Evolutionary conservation across 2,797 vertebrate genomes (phyloP), one percentile per base, ranked within the genome.

Genomic region (Lates japonicus): DNA sequence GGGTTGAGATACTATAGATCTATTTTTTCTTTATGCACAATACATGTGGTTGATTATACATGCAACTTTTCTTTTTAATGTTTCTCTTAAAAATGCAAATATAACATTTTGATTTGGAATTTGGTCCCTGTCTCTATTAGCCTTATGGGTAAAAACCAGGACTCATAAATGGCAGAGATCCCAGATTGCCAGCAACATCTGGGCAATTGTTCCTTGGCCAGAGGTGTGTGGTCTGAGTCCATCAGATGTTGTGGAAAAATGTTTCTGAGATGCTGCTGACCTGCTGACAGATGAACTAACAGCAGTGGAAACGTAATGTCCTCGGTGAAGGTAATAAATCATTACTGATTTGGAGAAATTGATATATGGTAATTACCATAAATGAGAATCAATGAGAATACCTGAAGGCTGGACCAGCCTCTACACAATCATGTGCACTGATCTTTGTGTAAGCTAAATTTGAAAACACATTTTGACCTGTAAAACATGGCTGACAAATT

Each of bases 321-420:
- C 46, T 48, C 17, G 20, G 31, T 59, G 16, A 4, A 70, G 33
- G 35, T 33, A 57, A 61, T 77, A 74, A 57, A 44, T 81, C 25
- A 66, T 70, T 70, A 57, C 12, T 84, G 31, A 81, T 74, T 57
- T 68, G 12, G 41, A 71, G 51, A 59, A 76, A 76, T n/a, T 41
- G 48, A 84, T 74, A 49, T 25, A 39, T 49, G 52, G 20, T 42
- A n/a, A 68, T 73, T 59, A 59, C 52, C 44, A 67, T 67, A 60
- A 68, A 41, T 68, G 64, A 63, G 44, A 62, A 35, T 59, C 9
- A 29, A 20, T n/a, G 55, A 37, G 29, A 33, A 35, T 48, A 57
- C 25, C 70, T 58, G 25, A 68, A 57, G 25, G 42, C 49, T 51
- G 33, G 14, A 48, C 14, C 42, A 62, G 17, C 3, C 1, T 52